Conservation (phyloP, 2,888 invertebrate genomes). For the Noctua janthina region DNA sequence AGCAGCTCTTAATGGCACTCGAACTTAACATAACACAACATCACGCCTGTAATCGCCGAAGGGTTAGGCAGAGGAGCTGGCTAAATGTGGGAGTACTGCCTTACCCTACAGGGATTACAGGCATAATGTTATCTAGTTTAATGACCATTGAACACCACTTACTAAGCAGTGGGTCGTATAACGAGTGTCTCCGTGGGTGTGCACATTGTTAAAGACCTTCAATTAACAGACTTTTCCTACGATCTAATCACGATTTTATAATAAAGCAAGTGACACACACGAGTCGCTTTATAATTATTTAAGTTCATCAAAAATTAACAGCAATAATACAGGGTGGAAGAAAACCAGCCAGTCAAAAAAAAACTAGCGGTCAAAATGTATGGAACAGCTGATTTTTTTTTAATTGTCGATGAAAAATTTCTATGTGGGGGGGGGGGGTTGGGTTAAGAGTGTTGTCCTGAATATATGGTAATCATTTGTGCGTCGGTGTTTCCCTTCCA, state of each 20-base stretch:
- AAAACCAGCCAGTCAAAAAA: too few relatives aligned
- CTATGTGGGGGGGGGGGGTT: too few relatives aligned
- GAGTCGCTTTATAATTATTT: not conserved
- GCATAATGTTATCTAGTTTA: not conserved
- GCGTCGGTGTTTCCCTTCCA: too few relatives aligned
- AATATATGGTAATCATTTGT: too few relatives aligned
- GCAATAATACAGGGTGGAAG: too few relatives aligned
- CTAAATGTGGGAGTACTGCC: not conserved
- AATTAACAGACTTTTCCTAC: conserved; percentile 49
- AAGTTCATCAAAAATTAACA: not conserved
- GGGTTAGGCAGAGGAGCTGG: not conserved
- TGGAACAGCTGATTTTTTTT: too few relatives aligned
- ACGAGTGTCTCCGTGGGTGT: conserved; percentile 13
- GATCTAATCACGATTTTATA: conserved; percentile 42
- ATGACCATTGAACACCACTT: not conserved
- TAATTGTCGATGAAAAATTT: too few relatives aligned
- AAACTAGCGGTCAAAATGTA: too few relatives aligned
- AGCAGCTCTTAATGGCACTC: not conserved
- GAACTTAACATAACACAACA: not conserved
- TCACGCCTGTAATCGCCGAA: too few relatives aligned
- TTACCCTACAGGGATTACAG: not conserved
- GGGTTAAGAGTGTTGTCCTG: too few relatives aligned
- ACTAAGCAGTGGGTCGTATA: conserved; percentile 15
- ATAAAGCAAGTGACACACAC: conserved; percentile 33
- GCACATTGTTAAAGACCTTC: conserved; percentile 47